Evolutionary conservation across 2,113 vertebrate species (phyloP).

Genomic region (Brienomyrus longianalis): DNA sequence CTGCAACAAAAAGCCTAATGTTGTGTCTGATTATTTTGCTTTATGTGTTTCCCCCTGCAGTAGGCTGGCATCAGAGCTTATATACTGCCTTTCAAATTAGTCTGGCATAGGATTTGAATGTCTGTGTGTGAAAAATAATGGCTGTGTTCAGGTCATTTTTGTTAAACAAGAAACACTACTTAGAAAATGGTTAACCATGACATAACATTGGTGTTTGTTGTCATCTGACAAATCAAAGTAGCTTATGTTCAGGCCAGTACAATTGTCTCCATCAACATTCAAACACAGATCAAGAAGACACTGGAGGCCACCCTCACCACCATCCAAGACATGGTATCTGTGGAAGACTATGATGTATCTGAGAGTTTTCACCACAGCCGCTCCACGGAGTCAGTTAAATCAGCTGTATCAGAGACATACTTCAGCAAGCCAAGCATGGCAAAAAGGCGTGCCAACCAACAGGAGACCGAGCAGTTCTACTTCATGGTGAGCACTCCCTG

Average conservation of each 20-base stretch:
- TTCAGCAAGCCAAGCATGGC: slow-evolving; percentile 98
- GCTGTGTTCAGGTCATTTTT: background rate
- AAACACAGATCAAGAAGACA: slow-evolving; percentile 87
- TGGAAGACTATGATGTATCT: slow-evolving; percentile 93
- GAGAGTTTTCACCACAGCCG: slow-evolving; percentile 98
- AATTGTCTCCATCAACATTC: background rate
- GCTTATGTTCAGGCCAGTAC: background rate
- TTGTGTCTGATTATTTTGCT: background rate
- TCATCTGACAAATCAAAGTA: background rate
- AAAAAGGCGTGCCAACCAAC: slow-evolving; percentile 92
- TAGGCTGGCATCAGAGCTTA: background rate
- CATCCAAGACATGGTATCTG: slow-evolving; percentile 91
- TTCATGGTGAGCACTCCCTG: slow-evolving; percentile 77
- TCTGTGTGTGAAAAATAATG: background rate
- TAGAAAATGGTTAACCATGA: background rate
- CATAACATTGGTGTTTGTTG: background rate
- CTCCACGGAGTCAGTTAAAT: slow-evolving; percentile 95
- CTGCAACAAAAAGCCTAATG: background rate
- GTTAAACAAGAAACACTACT: background rate
- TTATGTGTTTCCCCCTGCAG: background rate
- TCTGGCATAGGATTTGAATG: background rate
- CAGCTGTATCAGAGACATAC: slow-evolving; percentile 92
- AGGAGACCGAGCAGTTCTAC: slow-evolving; percentile 98
- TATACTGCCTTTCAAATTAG: background rate
- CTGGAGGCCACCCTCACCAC: slow-evolving; percentile 93